Evolutionary conservation across 1,140 invertebrate species (phyloP), one percentile per base, ranked within the genome.

Genomic region (Drosophila arawakana): DNA sequence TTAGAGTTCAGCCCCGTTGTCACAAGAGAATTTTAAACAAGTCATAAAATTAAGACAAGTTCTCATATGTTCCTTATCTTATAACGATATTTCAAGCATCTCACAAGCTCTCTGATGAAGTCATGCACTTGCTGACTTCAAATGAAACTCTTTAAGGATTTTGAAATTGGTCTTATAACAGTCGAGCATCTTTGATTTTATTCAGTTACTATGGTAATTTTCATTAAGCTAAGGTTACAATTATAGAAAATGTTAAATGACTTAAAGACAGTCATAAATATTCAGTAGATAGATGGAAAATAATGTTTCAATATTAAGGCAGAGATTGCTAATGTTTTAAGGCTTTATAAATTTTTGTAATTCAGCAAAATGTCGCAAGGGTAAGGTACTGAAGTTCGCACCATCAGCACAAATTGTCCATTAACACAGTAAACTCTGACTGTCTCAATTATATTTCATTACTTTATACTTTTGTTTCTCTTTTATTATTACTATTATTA

Each of bases 341-440:
- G 6, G 25, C 4, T 30, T 30, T 30, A 30, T 30, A 30, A 13
- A 43, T 57, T 10, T n/a, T 2, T n/a, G 35, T 54, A 9, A 15
- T 54, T 37, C 2, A 35, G 11, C 4, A 18, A 13, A 41, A 13
- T 57, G 35, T 78, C 72, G 81, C 78, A 81, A 85, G 67, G 71
- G 63, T 80, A 71, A 66, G 75, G 60, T 76, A 85, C 77, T 85
- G 81, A 85, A 80, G 75, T 81, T 52, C 43, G 25, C 67, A 25
- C 39, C 76, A 81, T 76, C 76, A 79, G 76, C 80, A 66, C 67
- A 81, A 85, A 78, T 66, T 67, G 81, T 73, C 75, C 82, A 85
- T 85, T 85, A 85, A 81, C 82, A 85, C 82, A 85, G 66, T 85
- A 85, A 85, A 85, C 81, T 85, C 81, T 81, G 76, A 43, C 68